Conservation (phyloP, 2,888 invertebrate genomes). For the Ceriagrion tenellum region DNA sequence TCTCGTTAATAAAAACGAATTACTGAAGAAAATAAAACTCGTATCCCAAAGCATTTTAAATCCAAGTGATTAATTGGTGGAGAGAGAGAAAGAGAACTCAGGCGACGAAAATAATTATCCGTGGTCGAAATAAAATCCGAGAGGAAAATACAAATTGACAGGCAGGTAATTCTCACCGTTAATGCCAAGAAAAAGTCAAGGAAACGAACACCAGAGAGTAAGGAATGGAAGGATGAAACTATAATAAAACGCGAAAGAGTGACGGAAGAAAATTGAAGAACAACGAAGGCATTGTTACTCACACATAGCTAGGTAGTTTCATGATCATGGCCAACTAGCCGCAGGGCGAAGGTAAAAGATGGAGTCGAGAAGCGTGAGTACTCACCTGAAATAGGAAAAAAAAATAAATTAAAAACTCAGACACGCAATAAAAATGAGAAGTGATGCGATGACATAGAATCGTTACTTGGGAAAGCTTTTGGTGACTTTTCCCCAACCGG, state of each 20-base stretch:
- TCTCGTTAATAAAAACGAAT: no score
- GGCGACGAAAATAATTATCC: no score
- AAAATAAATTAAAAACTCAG: neutral
- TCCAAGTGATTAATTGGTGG: no score
- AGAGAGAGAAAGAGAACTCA: no score
- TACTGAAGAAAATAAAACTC: no score
- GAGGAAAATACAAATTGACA: no score
- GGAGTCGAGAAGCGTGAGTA: neutral
- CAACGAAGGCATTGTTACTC: neutral
- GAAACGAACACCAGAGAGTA: no score
- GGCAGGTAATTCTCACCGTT: no score
- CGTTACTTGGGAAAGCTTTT: neutral
- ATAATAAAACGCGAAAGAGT: neutral
- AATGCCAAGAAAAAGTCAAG: no score
- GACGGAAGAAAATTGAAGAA: neutral
- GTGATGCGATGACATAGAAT: neutral
- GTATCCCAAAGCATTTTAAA: no score
- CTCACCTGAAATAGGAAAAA: slow-evolving; percentile 11
- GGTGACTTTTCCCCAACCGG: neutral
- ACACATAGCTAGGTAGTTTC: neutral
- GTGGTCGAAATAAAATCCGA: no score
- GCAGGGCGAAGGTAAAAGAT: neutral
- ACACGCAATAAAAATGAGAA: neutral
- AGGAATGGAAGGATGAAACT: no score
- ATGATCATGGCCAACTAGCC: neutral